Evolutionary conservation across 2,797 vertebrate genomes (phyloP).

Genomic region (Crenuchus spilurus): DNA sequence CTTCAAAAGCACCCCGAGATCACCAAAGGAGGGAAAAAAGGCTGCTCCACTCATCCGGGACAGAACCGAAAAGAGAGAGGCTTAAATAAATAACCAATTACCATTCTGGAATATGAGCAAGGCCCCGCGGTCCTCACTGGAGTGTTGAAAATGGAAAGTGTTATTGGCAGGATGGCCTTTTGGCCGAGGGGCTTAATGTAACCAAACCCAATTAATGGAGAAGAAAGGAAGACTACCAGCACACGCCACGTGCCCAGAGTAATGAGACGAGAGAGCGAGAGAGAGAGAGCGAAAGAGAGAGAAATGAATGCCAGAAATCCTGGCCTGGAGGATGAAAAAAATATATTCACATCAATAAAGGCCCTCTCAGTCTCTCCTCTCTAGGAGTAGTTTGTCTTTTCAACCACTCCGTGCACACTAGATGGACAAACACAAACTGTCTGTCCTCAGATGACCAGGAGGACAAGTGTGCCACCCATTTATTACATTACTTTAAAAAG

Average conservation of each 20-base stretch:
- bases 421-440: background rate
- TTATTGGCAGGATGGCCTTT: constrained; percentile 78
- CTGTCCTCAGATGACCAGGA: constrained; percentile 12
- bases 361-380: constrained; percentile 21
- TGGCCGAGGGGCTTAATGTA: constrained; percentile 83
- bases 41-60: constrained; percentile 46
- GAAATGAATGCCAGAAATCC: constrained; percentile 25
- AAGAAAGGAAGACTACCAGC: constrained; percentile 77
- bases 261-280: constrained; percentile 74
- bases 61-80: constrained; percentile 73
- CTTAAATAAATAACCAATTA: constrained; percentile 82
- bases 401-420: background rate
- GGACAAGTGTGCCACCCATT: background rate
- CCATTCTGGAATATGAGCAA: constrained; percentile 67
- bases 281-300: constrained; percentile 42
- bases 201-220: constrained; percentile 86
- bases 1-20: constrained; percentile 34
- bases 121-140: constrained; percentile 65
- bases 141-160: constrained; percentile 76
- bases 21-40: constrained; percentile 4
- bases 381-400: constrained; percentile 14
- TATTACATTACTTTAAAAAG: too few relatives aligned
- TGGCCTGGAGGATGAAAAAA: constrained; percentile 36
- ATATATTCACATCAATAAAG: constrained; percentile 23
- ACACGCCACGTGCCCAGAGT: constrained; percentile 72